Evolutionary conservation across 2,113 vertebrate species (phyloP).

Genomic region (Petrocephalus microphthalmus): DNA sequence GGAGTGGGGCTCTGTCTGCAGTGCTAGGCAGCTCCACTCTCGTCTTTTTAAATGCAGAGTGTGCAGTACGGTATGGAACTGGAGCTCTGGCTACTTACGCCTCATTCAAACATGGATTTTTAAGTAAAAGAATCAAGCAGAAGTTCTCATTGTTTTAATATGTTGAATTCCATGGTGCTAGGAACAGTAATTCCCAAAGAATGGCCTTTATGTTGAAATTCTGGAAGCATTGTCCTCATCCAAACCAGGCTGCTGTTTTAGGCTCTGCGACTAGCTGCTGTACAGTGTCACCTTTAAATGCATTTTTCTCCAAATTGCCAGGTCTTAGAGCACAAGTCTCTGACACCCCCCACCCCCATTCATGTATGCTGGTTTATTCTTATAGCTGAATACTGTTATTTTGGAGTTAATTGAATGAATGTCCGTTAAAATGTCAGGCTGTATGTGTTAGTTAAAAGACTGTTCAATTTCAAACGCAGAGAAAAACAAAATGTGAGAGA

Average conservation of each 20-base stretch:
- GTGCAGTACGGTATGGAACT: background rate
- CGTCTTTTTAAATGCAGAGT: background rate
- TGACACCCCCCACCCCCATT: background rate
- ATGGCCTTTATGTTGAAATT: background rate
- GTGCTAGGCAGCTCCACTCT: background rate
- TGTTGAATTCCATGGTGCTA: slow-evolving; percentile 12
- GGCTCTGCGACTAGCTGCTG: background rate
- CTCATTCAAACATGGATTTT: background rate
- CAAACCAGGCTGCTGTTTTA: background rate
- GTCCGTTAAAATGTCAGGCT: background rate
- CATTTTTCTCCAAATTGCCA: background rate
- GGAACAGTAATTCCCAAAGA: background rate
- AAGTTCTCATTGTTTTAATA: background rate
- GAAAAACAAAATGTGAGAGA: background rate
- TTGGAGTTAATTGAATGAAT: background rate
- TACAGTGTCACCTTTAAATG: background rate
- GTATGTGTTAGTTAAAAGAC: background rate
- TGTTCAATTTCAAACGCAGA: background rate
- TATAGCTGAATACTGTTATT: background rate
- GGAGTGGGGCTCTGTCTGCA: too few relatives aligned
- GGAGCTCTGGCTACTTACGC: background rate
- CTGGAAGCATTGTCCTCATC: background rate
- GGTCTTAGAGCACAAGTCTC: background rate
- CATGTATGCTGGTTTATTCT: background rate
- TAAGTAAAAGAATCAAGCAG: background rate